These are phyloP conservation scores for Glareola pratincola DNA, from an alignment of 2,113 vertebrate species.

Conservation along the genomic window DNA sequence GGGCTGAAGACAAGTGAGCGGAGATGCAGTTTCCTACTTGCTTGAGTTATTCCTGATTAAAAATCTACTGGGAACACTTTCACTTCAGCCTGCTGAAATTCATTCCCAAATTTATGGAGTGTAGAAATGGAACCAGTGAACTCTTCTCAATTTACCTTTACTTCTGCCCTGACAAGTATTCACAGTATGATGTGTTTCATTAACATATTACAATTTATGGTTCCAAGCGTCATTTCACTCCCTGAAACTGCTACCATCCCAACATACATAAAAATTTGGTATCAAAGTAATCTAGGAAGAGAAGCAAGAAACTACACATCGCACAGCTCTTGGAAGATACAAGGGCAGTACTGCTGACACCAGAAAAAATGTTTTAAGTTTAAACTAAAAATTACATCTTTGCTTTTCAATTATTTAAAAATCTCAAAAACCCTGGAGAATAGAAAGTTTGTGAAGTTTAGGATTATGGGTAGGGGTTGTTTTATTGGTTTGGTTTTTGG, in stretches of 20 bases:
- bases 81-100: neutral
- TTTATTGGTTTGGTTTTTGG: neutral
- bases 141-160: neutral
- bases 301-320: neutral
- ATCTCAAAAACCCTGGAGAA: neutral
- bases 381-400: neutral
- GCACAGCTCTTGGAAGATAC: neutral
- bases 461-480: neutral
- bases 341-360: neutral
- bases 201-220: neutral
- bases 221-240: neutral
- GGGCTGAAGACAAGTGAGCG: neutral
- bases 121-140: neutral
- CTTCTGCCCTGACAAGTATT: neutral
- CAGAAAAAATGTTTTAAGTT: neutral
- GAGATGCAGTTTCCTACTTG: neutral
- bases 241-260: neutral
- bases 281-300: neutral
- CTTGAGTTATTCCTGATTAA: neutral
- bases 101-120: neutral
- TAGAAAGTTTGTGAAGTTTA: neutral
- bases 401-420: neutral
- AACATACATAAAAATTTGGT: neutral
- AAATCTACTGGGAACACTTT: neutral
- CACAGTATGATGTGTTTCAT: neutral